A percentile compares a stretch with the other conserved stretches of the same genome.
Evolutionary conservation across 2,888 invertebrate species (phyloP).

Genomic region (Caenorhabditis japonica): DNA sequence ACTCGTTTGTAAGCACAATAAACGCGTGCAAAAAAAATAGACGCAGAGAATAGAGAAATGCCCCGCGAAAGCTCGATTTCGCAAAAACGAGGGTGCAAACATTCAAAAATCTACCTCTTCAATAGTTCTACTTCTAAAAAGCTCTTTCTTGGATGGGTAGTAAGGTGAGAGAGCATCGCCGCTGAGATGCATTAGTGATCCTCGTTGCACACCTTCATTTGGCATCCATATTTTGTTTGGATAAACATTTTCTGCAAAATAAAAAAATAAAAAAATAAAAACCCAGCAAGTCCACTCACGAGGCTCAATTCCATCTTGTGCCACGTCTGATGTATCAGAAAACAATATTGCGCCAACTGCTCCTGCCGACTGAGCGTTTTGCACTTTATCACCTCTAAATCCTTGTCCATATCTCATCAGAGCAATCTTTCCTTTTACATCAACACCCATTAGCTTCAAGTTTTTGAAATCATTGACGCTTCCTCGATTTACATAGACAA

Average conservation of each 20-base stretch:
- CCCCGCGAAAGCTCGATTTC: too few relatives aligned
- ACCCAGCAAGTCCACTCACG: too few relatives aligned
- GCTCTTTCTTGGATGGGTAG: conserved; percentile 79
- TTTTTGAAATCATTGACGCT: conserved; percentile 68
- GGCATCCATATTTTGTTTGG: conserved; percentile 80
- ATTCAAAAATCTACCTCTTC: conserved; percentile 51
- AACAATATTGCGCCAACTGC: conserved; percentile 77
- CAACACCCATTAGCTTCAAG: conserved; percentile 66
- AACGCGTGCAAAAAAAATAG: too few relatives aligned
- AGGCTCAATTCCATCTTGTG: conserved; percentile 65
- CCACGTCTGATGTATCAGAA: conserved; percentile 76
- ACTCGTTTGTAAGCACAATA: too few relatives aligned
- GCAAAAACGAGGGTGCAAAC: too few relatives aligned
- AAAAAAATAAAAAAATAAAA: neutral
- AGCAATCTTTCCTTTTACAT: conserved; percentile 78
- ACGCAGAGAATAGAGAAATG: too few relatives aligned
- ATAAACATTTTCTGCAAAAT: conserved; percentile 74
- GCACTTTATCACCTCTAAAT: conserved; percentile 79
- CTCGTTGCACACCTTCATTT: conserved; percentile 79
- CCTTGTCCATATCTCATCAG: conserved; percentile 80
- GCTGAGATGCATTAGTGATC: conserved; percentile 77
- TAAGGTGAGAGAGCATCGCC: conserved; percentile 80
- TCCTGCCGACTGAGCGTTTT: conserved; percentile 68
- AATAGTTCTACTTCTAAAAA: conserved; percentile 65
- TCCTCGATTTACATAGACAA: conserved; percentile 74